Evolutionary conservation across 2,113 vertebrate species (phyloP).

Genomic region (cattle (Bos taurus)): DNA sequence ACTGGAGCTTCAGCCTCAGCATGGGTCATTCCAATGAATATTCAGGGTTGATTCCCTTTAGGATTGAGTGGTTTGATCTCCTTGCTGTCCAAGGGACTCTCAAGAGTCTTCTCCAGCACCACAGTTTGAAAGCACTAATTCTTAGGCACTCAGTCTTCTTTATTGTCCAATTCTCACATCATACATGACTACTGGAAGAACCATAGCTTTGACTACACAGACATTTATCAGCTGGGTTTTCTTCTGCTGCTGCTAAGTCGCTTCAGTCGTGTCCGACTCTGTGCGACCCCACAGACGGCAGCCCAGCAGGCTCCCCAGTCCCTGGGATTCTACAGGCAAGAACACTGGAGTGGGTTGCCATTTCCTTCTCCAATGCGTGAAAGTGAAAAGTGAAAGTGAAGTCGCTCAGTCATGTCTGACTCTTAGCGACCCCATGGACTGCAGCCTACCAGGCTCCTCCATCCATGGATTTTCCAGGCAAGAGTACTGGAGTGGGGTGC

Average conservation of each 20-base stretch:
- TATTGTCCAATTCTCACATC: not conserved
- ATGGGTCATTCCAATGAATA: not conserved
- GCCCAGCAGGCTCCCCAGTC: too few relatives aligned
- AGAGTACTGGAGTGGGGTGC: too few relatives aligned
- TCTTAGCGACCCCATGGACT: too few relatives aligned
- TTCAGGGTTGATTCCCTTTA: not conserved
- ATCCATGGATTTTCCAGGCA: too few relatives aligned
- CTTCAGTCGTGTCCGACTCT: too few relatives aligned
- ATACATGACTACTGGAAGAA: not conserved
- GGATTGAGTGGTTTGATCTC: not conserved
- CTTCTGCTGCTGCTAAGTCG: not conserved
- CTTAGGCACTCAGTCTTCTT: fast-evolving
- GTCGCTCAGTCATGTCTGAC: too few relatives aligned
- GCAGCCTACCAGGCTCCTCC: too few relatives aligned
- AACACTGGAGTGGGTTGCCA: too few relatives aligned
- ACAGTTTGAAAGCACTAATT: not conserved
- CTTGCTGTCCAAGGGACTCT: not conserved
- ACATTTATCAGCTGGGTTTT: not conserved
- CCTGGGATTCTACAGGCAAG: too few relatives aligned
- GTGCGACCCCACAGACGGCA: too few relatives aligned
- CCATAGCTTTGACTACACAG: not conserved
- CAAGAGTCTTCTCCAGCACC: not conserved
- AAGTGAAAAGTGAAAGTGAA: too few relatives aligned
- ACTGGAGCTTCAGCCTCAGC: not conserved
- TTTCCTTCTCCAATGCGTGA: too few relatives aligned